A percentile compares a stretch with the other conserved stretches of the same genome.
Evolutionary conservation across 1,140 invertebrate species (phyloP).

Genomic region (Drosophila nebulosa): DNA sequence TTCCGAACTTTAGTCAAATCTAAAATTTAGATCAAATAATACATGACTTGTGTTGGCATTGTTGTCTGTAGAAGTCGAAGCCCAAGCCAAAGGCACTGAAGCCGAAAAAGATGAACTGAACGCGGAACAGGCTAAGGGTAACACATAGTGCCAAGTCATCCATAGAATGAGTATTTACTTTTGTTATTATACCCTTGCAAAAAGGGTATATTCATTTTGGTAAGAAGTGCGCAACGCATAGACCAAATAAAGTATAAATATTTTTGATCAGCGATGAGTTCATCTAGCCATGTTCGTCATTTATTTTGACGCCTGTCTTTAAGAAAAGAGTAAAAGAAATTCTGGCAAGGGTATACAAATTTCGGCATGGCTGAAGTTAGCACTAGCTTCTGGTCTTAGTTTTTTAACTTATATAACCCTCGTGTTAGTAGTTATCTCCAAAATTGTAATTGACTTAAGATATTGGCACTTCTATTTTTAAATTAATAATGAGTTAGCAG

Average conservation of each 20-base stretch:
- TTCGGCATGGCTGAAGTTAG: too few species aligned
- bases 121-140: neutral
- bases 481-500: neutral
- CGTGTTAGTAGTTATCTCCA: neutral
- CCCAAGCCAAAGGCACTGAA: neutral
- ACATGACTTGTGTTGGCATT: neutral
- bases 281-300: too few species aligned
- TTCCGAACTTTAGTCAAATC: neutral
- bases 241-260: too few species aligned
- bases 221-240: too few species aligned
- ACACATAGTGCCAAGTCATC: slow-evolving; percentile 4
- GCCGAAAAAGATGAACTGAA: neutral
- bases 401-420: neutral
- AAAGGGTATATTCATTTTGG: too few species aligned
- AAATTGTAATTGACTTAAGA: neutral
- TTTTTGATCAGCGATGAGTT: too few species aligned
- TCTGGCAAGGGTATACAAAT: too few species aligned
- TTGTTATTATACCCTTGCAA: too few species aligned
- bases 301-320: too few species aligned
- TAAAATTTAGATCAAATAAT: neutral
- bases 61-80: neutral
- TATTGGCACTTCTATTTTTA: slow-evolving; percentile 2
- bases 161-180: neutral
- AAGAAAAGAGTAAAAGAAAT: too few species aligned
- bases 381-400: too few species aligned